A percentile compares a stretch with the other conserved stretches of the same genome.
These are phyloP conservation scores for Drosophila nigricruria DNA, from an alignment of 2,888 invertebrate species.

Conservation along the genomic window DNA sequence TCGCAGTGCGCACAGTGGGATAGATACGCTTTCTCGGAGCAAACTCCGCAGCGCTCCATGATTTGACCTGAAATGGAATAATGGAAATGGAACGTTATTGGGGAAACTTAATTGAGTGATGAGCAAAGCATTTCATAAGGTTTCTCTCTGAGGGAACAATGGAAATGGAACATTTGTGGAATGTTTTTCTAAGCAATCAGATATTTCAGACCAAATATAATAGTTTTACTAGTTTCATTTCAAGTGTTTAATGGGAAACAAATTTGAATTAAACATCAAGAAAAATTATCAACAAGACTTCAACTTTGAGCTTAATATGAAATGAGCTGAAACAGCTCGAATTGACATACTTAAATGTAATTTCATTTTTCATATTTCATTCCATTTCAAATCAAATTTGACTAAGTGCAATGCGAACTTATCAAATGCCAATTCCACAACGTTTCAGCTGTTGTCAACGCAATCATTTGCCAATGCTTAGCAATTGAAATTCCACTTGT, in stretches of 20 bases:
- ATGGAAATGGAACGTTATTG: neutral
- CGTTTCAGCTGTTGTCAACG: constrained; percentile 14
- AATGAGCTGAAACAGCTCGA: neutral
- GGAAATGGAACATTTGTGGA: neutral
- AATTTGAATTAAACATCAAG: neutral
- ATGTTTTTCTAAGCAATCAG: too few relatives aligned
- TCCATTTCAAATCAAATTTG: neutral
- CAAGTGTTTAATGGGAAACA: neutral
- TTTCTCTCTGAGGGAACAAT: neutral
- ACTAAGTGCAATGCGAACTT: neutral
- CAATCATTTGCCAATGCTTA: constrained; percentile 10
- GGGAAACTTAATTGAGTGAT: neutral
- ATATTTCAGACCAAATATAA: too few relatives aligned
- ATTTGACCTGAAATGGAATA: constrained; percentile 87
- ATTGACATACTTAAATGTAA: neutral
- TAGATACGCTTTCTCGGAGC: constrained; percentile 96
- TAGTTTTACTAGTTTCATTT: too few relatives aligned
- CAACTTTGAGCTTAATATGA: neutral
- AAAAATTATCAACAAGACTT: neutral
- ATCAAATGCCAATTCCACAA: constrained; percentile 27
- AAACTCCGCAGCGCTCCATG: constrained; percentile 97
- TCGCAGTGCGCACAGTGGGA: constrained; percentile 97
- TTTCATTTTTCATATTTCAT: neutral
- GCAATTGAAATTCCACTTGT: constrained; percentile 38
- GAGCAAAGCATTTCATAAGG: too few relatives aligned